These are phyloP conservation scores for Adelphocoris suturalis DNA, from an alignment of 2,888 invertebrate species.

Conservation along the genomic window DNA sequence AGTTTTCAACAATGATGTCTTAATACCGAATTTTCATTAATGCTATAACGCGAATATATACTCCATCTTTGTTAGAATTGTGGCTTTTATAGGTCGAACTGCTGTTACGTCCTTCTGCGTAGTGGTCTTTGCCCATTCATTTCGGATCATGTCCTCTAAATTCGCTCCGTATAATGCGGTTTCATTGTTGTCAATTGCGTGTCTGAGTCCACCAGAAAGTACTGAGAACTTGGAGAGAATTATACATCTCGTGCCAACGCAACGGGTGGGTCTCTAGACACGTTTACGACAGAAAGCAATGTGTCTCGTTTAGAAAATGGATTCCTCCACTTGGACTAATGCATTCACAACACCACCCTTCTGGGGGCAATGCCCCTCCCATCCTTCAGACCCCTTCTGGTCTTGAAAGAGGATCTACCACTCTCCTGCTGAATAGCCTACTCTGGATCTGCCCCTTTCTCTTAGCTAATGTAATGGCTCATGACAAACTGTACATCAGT, in stretches of 20 bases:
- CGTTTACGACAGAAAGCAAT: slow-evolving; percentile 42
- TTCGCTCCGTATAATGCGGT: too few species aligned
- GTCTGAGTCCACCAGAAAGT: background rate
- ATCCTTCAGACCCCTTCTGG: slow-evolving; percentile 15
- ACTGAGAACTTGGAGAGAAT: background rate
- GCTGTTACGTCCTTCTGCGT: too few species aligned
- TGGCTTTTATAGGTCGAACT: too few species aligned
- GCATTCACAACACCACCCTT: slow-evolving; percentile 28
- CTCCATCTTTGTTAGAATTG: too few species aligned
- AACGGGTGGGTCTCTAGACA: slow-evolving; percentile 4
- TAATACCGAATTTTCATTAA: too few species aligned
- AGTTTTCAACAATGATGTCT: too few species aligned
- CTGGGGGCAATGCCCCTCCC: background rate
- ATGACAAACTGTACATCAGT: background rate
- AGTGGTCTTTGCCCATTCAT: too few species aligned
- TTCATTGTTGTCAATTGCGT: background rate
- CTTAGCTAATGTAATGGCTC: slow-evolving; percentile 23
- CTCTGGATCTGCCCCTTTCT: background rate
- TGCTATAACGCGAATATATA: too few species aligned
- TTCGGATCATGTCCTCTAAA: too few species aligned
- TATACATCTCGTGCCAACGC: background rate
- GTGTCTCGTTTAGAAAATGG: slow-evolving; percentile 54
- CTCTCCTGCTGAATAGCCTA: slow-evolving; percentile 10
- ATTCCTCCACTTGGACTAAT: slow-evolving; percentile 48
- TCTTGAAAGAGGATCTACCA: slow-evolving; percentile 22